Evolutionary conservation across 1,140 invertebrate species (phyloP), one percentile per base, ranked within the genome.

Genomic region (Aethina tumida): DNA sequence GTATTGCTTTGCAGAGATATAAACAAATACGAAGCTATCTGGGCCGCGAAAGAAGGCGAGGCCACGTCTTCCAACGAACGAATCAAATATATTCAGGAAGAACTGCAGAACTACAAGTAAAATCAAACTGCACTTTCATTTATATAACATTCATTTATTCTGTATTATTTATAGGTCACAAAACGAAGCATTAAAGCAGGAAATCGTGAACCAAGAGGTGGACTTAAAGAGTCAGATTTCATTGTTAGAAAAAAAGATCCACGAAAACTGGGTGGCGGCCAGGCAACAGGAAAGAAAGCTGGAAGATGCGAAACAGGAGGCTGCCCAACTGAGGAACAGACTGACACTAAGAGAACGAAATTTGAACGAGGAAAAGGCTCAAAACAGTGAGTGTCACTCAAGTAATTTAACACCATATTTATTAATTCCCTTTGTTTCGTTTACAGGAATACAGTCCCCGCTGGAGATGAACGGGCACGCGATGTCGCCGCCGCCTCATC

Each of bases 41-140:
- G 79, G 75, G 64, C 85, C 25, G 79, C 86, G 52, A 86, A 87
- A 54, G 79, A 88, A 60, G 84, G 83, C 14, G 83, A 87, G 64
- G 82, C 81, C 42, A 70, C 74, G 24, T 81, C 79, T 17, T 84
- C 82, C 0, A 75, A 80, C 27, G 81, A 87, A 63, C 77, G 77
- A 57, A 74, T 86, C 54, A 75, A 78, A 52, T 66, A 74, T 6
- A 70, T 86, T 62, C 79, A 86, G 60, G 78, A 79, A 55, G 82
- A 87, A 72, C 73, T 85, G 48, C 77, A 83, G 56, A 77, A 77
- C 65, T 80, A 79, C 47, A 85, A 82, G 83, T 85, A 62, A 71
- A 68, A 58, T 22, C 2, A 12, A 15, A 8, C 35, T 5, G 31
- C 30, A 13, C n/a, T 16, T 35, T 32, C 16, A 17, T 30, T 10